These are phyloP conservation scores for Subacronicta megacephala DNA, from an alignment of 2,888 invertebrate genomes.

Conservation along the genomic window DNA sequence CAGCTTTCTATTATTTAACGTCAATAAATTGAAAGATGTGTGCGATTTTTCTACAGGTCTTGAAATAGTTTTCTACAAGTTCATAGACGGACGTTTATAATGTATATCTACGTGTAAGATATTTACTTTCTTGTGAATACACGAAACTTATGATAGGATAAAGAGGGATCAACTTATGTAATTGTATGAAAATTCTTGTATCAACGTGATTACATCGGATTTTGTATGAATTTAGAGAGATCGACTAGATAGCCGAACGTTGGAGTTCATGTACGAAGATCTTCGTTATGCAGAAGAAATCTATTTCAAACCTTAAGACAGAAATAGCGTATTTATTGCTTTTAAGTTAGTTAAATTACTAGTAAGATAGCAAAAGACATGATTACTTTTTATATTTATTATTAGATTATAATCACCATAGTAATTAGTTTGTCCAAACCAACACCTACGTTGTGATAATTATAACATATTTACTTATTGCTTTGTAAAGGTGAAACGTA, in stretches of 20 bases:
- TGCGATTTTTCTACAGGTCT: conserved; percentile 80
- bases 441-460: conserved; percentile 77
- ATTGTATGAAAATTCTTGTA: conserved; percentile 65
- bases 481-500: conserved; percentile 57
- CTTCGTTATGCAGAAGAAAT: conserved; percentile 65
- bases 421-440: conserved; percentile 66
- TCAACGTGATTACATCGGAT: conserved; percentile 53
- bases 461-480: conserved; percentile 60
- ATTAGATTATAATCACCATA: conserved; percentile 72
- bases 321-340: conserved; percentile 76
- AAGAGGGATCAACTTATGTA: conserved; percentile 81
- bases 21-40: conserved; percentile 58
- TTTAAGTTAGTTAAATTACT: conserved; percentile 69
- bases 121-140: conserved; percentile 68
- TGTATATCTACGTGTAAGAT: conserved; percentile 68
- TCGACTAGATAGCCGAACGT: conserved; percentile 33
- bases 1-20: conserved; percentile 69
- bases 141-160: conserved; percentile 79
- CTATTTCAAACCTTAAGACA: conserved; percentile 85
- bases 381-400: conserved; percentile 74
- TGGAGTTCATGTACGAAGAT: conserved; percentile 25
- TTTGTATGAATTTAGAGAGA: conserved; percentile 49
- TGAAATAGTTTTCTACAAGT: conserved; percentile 82
- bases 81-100: conserved; percentile 67
- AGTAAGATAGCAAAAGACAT: conserved; percentile 75